phyloP scores from a whole-genome alignment of 2,888 invertebrate species.

The Nymphalis urticae region DNA sequence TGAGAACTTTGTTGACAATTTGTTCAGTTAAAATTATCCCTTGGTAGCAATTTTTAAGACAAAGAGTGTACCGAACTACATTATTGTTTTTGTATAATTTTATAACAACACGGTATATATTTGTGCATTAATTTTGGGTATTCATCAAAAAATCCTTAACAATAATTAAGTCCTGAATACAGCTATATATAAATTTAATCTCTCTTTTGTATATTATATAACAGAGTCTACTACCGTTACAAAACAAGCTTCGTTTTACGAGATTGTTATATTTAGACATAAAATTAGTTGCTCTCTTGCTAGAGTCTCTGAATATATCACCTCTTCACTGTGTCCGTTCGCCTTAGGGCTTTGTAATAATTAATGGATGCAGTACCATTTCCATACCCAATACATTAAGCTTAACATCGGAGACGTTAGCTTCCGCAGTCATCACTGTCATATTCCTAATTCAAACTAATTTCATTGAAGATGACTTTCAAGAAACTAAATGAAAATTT shows the following conservation, averaged over 20 bases:
- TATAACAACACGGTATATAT: conserved; percentile 38
- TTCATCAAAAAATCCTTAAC: too few relatives aligned
- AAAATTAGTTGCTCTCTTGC: conserved; percentile 49
- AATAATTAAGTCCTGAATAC: too few relatives aligned
- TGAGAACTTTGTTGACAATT: conserved; percentile 23
- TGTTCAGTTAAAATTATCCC: conserved; percentile 3
- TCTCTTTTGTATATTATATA: too few relatives aligned
- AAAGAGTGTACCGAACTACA: background rate
- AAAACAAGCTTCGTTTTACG: conserved; percentile 58
- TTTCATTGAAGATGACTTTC: too few relatives aligned
- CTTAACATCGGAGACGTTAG: conserved; percentile 4
- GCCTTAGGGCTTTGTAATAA: conserved; percentile 26
- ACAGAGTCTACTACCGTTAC: conserved; percentile 56
- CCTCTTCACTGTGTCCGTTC: conserved; percentile 22
- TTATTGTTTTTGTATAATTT: background rate
- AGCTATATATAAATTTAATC: too few relatives aligned
- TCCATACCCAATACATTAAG: conserved; percentile 6
- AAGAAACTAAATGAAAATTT: too few relatives aligned
- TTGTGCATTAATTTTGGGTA: too few relatives aligned
- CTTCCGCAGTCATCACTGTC: background rate
- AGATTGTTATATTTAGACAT: conserved; percentile 52
- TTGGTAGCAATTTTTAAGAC: conserved; percentile 6
- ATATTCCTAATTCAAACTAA: background rate
- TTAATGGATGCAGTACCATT: conserved; percentile 32
- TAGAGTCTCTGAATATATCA: conserved; percentile 40